Evolutionary conservation across 2,888 invertebrate species (phyloP).

Genomic region (Ophioninae sp.): DNA sequence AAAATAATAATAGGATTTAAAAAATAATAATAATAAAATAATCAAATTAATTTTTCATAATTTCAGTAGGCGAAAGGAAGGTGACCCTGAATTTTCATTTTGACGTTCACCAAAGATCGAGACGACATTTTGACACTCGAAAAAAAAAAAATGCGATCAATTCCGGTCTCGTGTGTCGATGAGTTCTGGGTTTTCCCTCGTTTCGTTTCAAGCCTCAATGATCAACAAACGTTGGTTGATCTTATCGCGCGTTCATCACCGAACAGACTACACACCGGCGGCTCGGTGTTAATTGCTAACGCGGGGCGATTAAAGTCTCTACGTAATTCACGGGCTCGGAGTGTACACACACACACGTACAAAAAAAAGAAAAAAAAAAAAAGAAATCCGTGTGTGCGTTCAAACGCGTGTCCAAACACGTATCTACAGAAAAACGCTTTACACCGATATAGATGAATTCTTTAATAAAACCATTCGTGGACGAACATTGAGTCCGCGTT

Average conservation of each 20-base stretch:
- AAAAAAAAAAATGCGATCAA: no score
- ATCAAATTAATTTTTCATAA: no score
- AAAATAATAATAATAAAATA: no score
- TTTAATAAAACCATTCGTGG: no score
- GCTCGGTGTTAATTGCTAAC: slow-evolving; percentile 59
- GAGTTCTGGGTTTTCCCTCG: not conserved
- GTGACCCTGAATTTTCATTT: no score
- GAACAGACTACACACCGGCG: slow-evolving; percentile 35
- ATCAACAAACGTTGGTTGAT: slow-evolving; percentile 42
- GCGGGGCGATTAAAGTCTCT: slow-evolving; percentile 57
- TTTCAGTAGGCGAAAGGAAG: no score
- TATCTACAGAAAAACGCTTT: slow-evolving; percentile 15
- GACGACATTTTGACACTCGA: no score
- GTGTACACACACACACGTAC: not conserved
- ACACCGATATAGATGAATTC: no score
- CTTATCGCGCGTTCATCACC: slow-evolving; percentile 49
- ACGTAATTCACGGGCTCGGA: slow-evolving; percentile 37
- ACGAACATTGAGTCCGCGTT: no score
- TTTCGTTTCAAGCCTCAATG: slow-evolving; percentile 28
- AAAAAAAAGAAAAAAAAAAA: no score
- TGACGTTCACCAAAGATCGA: no score
- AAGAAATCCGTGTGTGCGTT: not conserved
- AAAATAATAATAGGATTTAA: no score
- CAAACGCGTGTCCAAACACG: slow-evolving; percentile 18
- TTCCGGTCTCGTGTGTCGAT: not conserved